Base-by-base conservation (phyloP, 2,888 invertebrate genomes). In the Drosophila acutilabella region DNA sequence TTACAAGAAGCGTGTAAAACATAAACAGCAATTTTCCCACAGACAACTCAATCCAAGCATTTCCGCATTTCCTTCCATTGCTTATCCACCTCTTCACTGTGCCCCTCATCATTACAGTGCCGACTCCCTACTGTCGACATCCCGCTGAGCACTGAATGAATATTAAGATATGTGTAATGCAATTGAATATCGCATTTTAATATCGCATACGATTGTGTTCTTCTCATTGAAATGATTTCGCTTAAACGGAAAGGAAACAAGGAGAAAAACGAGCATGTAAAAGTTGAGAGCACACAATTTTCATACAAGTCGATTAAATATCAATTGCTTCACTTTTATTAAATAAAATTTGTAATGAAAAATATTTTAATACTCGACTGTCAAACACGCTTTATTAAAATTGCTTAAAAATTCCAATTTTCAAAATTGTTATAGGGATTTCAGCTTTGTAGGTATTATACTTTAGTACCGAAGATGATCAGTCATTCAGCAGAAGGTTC, bases 21-120 rank as follows among this genome's bases (percentile, higher is more conserved):
- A 75, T 79, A 79, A 76, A 77, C 77, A 76, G 56, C 53, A 69
- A 81, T 79, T 79, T 81, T 81, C 23, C 44, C 50, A 40, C 68
- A 44, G 61, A 67, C 30, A 53, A 47, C 72, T 59, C 77, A 67
- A 38, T 62, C 36, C 26, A n/a, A 36, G 14, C 30, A 2, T 30
- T 30, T 30, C 5, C 47, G 8, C 53, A 26, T n/a, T 8, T 53
- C 8, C 13, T 18, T 30, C 30, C 38, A 1, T 4, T 16, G 20
- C 11, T 11, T 11, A 10, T 33, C 10, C 11, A 2, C 11, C 36
- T 36, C 36, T 23, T 5, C 10, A 10, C 14, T 47, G 23, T 26
- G 23, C 4, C 36, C 8, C 26, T 4, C 23, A 20, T 14, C 36
- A 6, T 0, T 18, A 13, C 38, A 6, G 13, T 7, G 0, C 14